A percentile compares a stretch with the other conserved stretches of the same genome.
These are phyloP conservation scores for Oxyscelio sp. DNA, from an alignment of 2,888 invertebrate genomes.

Conservation along the genomic window DNA sequence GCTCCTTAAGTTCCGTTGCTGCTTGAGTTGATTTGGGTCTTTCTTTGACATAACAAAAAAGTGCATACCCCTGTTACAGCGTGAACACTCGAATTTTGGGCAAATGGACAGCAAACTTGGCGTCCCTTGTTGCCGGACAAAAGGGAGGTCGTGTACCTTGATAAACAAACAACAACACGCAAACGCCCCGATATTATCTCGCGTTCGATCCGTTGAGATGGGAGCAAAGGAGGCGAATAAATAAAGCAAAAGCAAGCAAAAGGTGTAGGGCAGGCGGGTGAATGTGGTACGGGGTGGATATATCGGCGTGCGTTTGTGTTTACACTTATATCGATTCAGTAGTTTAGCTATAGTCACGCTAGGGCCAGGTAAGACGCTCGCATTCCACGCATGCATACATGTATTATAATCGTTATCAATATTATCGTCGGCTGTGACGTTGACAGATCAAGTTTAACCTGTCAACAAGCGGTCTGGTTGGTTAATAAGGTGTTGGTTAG, in stretches of 20 bases:
- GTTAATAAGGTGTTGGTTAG: conserved; percentile 82
- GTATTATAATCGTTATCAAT: conserved; percentile 41
- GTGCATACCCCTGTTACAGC: conserved; percentile 46
- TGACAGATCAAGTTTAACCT: conserved; percentile 58
- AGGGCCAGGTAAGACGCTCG: conserved; percentile 70
- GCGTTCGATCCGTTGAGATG: not conserved
- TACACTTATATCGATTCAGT: conserved; percentile 42
- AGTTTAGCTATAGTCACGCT: conserved; percentile 50
- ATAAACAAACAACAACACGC: conserved; percentile 18
- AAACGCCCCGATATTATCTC: conserved; percentile 16
- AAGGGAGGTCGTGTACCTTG: no score
- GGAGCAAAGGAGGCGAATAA: not conserved
- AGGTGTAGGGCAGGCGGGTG: not conserved
- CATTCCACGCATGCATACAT: conserved; percentile 51
- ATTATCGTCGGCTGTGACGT: conserved; percentile 16
- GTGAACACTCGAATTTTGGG: no score
- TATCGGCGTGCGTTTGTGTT: conserved; percentile 34
- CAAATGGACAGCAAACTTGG: no score
- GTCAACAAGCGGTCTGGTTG: conserved; percentile 75
- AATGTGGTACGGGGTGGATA: not conserved
- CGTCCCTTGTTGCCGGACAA: no score
- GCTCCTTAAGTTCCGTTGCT: conserved; percentile 23
- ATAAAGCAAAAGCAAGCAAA: not conserved
- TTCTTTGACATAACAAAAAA: conserved; percentile 40
- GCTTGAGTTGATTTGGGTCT: conserved; percentile 34